A percentile compares a stretch with the other conserved stretches of the same genome.
These are phyloP conservation scores for Tetragnatha montana DNA, from an alignment of 2,888 invertebrate genomes.

Conservation along the genomic window DNA sequence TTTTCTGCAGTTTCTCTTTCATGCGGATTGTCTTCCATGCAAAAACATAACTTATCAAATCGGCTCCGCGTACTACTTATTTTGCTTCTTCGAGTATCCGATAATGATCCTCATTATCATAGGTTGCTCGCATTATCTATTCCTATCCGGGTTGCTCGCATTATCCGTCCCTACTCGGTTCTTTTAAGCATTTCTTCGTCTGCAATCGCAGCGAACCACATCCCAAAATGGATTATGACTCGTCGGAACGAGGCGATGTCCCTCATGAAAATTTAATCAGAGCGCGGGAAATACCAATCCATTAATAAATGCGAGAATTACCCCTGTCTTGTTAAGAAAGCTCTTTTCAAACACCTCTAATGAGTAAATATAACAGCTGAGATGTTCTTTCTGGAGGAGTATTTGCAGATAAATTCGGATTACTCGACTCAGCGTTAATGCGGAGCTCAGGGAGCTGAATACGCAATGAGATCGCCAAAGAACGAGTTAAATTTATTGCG, in stretches of 20 bases:
- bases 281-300: slow-evolving; percentile 1
- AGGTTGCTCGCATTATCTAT: slow-evolving; percentile 40
- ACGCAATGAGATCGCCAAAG: not conserved
- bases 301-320: slow-evolving; percentile 30
- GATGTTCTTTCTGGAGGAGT: not conserved
- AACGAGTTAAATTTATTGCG: not conserved
- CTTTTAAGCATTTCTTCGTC: not conserved
- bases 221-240: slow-evolving; percentile 34
- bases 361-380: not conserved
- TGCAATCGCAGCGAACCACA: not conserved
- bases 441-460: not conserved
- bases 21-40: slow-evolving; percentile 38
- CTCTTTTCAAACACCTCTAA: not conserved
- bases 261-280: slow-evolving; percentile 49
- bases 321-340: not conserved
- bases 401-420: not conserved
- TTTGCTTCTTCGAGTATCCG: slow-evolving; percentile 43
- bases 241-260: not conserved
- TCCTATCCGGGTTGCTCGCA: not conserved
- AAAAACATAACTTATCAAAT: slow-evolving; percentile 69
- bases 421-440: not conserved
- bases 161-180: slow-evolving; percentile 1
- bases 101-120: slow-evolving; percentile 69
- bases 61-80: slow-evolving; percentile 38
- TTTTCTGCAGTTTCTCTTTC: slow-evolving; percentile 35